Evolutionary conservation across 2,113 vertebrate genomes (phyloP), one percentile per base, ranked within the genome.

Genomic region (Alces alces): DNA sequence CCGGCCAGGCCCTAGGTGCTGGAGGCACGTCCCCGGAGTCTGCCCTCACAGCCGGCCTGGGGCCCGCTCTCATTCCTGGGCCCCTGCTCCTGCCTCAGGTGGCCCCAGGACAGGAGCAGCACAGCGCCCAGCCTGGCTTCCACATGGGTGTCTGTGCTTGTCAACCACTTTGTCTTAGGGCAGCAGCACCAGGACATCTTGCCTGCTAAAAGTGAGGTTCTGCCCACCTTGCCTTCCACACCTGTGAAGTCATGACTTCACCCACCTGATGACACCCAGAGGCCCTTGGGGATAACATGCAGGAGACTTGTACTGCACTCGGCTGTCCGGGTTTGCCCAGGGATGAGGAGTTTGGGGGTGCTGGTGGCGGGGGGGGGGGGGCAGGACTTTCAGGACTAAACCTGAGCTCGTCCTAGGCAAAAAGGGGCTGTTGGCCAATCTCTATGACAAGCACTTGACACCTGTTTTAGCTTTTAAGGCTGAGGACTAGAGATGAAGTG

Each of bases 1-100:
- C 10, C 0, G 0, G 2, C 36, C 10, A 43, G 39, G 19, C 28
- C 30, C 61, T 16, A 79, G 45, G 52, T 17, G 17, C 52, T 36
- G 6, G 1, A 27, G 33, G 3, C 21, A 50, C 1, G 2, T 9
- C 11, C 52, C 43, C 5, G 23, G 36, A 96, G 66, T 14, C 70
- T 43, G 7, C 23, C 70, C 43, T 19, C 14, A 33, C 2, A 9
- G 80, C 39, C 60, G 4, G 6, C 66, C 23, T 2, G 1, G 28
- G 2, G 27, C 11, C 17, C 11, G 0, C 45, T 83, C 36, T 96
- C 86, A 36, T 25, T 66, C 21, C 25, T 23, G 52, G 19, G 19
- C 39, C 61, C 52, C 19, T 17, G 16, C 17, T 28, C n/a, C 45
- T 15, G 3, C 27, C 28, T 8, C 43, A 14, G 78, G 54, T 6